A percentile compares a stretch with the other conserved stretches of the same genome.
phyloP scores from a whole-genome alignment of 1,140 invertebrate genomes.

The Holotrichia oblita region DNA sequence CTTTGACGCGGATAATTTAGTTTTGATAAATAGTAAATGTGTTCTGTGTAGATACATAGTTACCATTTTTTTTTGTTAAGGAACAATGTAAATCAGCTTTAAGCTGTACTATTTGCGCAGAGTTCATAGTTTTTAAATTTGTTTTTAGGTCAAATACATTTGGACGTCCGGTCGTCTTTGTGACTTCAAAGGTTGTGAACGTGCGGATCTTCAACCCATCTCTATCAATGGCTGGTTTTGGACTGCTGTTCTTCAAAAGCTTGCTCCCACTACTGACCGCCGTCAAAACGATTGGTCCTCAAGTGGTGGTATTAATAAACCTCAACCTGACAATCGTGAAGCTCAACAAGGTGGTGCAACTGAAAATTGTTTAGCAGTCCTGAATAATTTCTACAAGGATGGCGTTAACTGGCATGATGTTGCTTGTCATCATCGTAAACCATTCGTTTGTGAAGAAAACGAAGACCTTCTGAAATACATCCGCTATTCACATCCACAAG shows the following conservation, averaged over 20 bases:
- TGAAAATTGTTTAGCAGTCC: constrained; percentile 81
- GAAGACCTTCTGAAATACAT: constrained; percentile 83
- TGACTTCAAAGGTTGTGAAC: constrained; percentile 85
- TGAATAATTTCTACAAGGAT: constrained; percentile 88
- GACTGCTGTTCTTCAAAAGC: constrained; percentile 82
- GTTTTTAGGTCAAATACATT: constrained; percentile 74
- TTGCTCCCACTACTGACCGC: constrained; percentile 78
- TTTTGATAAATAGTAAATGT: too few relatives aligned
- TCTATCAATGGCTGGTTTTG: constrained; percentile 87
- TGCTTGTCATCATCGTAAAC: constrained; percentile 84
- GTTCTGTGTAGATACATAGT: too few relatives aligned
- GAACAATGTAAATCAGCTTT: too few relatives aligned
- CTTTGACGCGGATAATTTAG: too few relatives aligned
- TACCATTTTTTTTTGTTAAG: too few relatives aligned
- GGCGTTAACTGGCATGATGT: constrained; percentile 89
- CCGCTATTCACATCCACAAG: constrained; percentile 77
- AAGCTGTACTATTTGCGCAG: too few relatives aligned
- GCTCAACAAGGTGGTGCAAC: constrained; percentile 78
- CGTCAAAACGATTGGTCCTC: constrained; percentile 85
- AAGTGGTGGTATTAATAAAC: constrained; percentile 79
- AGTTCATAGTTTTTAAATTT: background rate
- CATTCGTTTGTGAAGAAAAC: constrained; percentile 85
- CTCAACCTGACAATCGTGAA: constrained; percentile 84
- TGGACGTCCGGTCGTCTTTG: constrained; percentile 88
- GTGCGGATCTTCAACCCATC: constrained; percentile 79